Conservation (phyloP, 2,113 vertebrate species). For the Poeciliopsis turrubarensis region DNA sequence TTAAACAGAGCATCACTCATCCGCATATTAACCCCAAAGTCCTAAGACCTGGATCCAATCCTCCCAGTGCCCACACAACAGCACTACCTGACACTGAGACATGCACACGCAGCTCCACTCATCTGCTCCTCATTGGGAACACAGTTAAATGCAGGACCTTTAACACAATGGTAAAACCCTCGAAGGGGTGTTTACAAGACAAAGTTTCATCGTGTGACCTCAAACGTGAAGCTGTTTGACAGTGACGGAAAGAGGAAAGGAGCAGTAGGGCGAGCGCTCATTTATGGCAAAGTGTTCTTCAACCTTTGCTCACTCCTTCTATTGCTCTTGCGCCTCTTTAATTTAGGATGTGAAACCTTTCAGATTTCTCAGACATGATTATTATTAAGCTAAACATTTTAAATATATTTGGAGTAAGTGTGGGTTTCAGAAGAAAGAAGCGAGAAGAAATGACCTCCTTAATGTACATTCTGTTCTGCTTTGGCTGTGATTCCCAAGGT, state of each 20-base stretch:
- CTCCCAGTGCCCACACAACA: constrained; percentile 43
- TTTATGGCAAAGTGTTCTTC: constrained; percentile 36
- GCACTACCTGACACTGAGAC: constrained; percentile 55
- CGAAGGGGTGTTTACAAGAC: constrained; percentile 65
- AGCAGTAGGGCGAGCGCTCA: constrained; percentile 32
- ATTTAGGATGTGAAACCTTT: neutral
- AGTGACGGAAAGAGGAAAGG: constrained; percentile 45
- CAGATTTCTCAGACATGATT: neutral
- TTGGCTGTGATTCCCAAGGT: constrained; percentile 73
- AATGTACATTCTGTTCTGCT: constrained; percentile 78
- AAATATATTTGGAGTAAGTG: neutral
- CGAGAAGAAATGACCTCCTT: constrained; percentile 64
- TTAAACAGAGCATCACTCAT: constrained; percentile 38
- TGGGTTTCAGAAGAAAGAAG: neutral
- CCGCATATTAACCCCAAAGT: constrained; percentile 36
- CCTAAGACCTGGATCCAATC: constrained; percentile 54
- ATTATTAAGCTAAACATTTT: neutral
- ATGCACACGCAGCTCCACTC: constrained; percentile 55
- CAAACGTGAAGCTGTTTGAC: constrained; percentile 32
- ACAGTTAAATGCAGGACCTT: constrained; percentile 54
- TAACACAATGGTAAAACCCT: constrained; percentile 63
- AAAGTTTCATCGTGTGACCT: constrained; percentile 68
- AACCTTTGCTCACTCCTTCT: constrained; percentile 46
- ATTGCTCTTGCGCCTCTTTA: neutral
- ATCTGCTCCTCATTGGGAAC: constrained; percentile 71